Evolutionary conservation across 2,797 vertebrate genomes (phyloP), one percentile per base, ranked within the genome.

Genomic region (Scolopax rusticola): DNA sequence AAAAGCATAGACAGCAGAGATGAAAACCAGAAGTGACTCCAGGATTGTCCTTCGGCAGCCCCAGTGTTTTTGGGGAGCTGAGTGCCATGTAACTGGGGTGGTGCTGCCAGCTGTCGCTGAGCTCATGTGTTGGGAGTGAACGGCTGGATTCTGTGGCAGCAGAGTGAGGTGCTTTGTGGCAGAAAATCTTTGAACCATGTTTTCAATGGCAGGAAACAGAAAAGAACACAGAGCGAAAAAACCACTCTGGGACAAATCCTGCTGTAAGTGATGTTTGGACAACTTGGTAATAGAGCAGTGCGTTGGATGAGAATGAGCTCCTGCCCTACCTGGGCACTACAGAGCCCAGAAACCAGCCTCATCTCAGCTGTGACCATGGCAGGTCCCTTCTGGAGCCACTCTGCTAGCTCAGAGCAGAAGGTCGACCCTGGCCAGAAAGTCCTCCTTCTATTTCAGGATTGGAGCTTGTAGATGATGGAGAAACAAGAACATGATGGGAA

Each of bases 141-240:
- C 83, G 93, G 86, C 81, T 94, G 94, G 78, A 95, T 64, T 74
- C 80, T 71, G 60, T 0, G 1, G 57, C 91, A 81, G 91, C 76
- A 79, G 92, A 93, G 70, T 1, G 0, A 91, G 68, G 48, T 2
- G 3, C 75, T 92, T 96, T 93, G 84, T 59, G 57, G 69, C 64
- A 93, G 60, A 95, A 96, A 95, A 93, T 70, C 93, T 95, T 89
- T 96, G 93, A 94, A 90, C 90, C 48, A 0, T 89, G 83, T 92
- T 96, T 95, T 48, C 85, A 84, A 86, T 53, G 83, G 93, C 87
- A 95, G 90, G 95, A 97, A 97, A 95, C 68, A 87, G 83, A 93
- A 77, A 89, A 94, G 89, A 95, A 95, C 87, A 95, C 95, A 95
- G 80, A 93, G 45, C 27, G 65, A 65, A 78, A 80, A 87, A 86